Evolutionary conservation across 2,797 vertebrate genomes (phyloP).

Genomic region (Dryobates pubescens): DNA sequence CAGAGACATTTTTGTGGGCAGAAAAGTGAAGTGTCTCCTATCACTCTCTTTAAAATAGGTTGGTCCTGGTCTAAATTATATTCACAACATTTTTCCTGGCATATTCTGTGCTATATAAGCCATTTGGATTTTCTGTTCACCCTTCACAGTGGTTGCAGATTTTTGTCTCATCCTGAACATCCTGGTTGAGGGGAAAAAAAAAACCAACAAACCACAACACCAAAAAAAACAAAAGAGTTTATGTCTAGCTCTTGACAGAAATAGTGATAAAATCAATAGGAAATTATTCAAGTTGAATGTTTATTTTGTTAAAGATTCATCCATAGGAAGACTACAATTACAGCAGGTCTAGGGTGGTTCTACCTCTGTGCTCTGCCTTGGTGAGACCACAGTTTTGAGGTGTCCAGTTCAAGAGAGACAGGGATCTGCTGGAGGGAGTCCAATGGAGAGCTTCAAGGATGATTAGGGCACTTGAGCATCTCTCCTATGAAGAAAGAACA

Average conservation of each 20-base stretch:
- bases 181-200: not conserved
- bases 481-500: too few species aligned
- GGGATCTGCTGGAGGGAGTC: too few species aligned
- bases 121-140: not conserved
- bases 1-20: rapidly evolving
- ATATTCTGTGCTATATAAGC: not conserved
- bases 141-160: rapidly evolving
- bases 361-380: too few species aligned
- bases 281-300: not conserved
- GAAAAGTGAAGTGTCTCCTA: not conserved
- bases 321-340: not conserved
- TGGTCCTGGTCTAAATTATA: not conserved
- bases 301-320: not conserved
- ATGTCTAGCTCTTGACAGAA: not conserved
- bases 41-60: not conserved
- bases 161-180: not conserved
- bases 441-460: too few species aligned
- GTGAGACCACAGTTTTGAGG: too few species aligned
- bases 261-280: not conserved
- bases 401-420: too few species aligned
- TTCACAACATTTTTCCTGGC: rapidly evolving
- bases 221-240: not conserved
- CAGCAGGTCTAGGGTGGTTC: too few species aligned
- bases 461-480: too few species aligned
- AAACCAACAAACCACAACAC: too few species aligned